Percentiles rank a stretch among this genome's conserved stretches.
Conservation (phyloP, 2,888 invertebrate species). For the Pyralis farinalis region DNA sequence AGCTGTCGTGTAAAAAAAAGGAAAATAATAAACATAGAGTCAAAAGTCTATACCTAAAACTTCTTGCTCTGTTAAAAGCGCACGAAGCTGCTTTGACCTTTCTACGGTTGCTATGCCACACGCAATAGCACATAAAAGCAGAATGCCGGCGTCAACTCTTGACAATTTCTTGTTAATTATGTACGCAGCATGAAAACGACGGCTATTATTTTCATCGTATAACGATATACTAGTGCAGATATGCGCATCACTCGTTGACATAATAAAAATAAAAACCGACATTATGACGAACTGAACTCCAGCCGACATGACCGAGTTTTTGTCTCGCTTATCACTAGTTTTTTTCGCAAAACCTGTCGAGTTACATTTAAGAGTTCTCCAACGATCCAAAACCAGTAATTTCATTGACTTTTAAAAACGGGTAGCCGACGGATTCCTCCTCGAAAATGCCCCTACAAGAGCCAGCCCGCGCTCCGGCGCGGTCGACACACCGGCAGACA, state of each 20-base stretch:
- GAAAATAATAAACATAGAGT: no score
- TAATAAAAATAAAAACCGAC: neutral
- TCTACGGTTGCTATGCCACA: no score
- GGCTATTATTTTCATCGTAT: neutral
- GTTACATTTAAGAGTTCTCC: conserved; percentile 3
- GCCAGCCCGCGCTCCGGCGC: conserved; percentile 3
- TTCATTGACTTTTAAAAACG: conserved; percentile 17
- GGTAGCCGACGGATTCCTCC: conserved; percentile 11
- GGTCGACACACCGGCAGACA: conserved; percentile 25
- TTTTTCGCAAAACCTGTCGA: conserved; percentile 10
- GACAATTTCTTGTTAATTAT: no score
- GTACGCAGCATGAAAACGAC: no score
- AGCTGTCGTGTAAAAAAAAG: no score
- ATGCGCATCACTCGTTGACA: neutral
- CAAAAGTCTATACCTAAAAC: no score
- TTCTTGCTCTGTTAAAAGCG: no score
- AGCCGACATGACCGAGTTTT: conserved; percentile 10
- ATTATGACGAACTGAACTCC: neutral
- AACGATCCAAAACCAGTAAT: conserved; percentile 11
- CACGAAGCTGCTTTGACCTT: no score
- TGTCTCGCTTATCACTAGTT: conserved; percentile 10
- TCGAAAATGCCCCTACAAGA: conserved; percentile 8
- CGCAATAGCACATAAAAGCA: no score
- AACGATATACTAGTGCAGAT: neutral
- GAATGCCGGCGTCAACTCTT: no score